Conservation (phyloP, 1,140 invertebrate genomes). For the Brachionus koreanus region DNA sequence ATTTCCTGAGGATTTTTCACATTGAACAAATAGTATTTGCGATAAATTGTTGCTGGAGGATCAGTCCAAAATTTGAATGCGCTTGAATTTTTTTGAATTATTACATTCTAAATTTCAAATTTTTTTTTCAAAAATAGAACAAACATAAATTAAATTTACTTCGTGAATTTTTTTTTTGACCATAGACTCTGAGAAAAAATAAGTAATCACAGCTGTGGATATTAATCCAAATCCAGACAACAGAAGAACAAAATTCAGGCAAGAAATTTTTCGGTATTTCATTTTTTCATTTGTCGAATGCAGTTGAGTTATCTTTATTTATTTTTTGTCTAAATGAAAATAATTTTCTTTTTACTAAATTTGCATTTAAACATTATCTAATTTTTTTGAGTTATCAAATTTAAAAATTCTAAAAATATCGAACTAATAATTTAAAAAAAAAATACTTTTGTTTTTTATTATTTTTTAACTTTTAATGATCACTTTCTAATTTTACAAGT, state of each 20-base stretch:
- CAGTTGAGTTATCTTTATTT: neutral
- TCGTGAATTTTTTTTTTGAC: neutral
- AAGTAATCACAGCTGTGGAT: neutral
- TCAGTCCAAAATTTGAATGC: conserved; percentile 6
- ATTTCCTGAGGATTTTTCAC: neutral
- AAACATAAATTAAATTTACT: neutral
- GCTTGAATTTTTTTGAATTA: neutral
- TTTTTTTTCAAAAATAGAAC: neutral
- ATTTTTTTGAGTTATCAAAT: neutral
- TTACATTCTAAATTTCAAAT: conserved; percentile 39
- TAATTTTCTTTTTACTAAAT: neutral
- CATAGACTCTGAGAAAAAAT: neutral
- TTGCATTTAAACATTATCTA: neutral
- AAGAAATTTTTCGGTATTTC: neutral
- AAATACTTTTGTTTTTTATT: neutral
- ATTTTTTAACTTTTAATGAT: too few species aligned
- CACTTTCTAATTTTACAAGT: neutral
- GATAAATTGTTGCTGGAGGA: conserved; percentile 10
- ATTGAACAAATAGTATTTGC: conserved; percentile 26
- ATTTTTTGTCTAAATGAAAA: neutral
- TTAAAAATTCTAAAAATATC: neutral
- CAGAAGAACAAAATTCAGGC: neutral
- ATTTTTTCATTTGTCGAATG: neutral
- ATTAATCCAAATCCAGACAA: neutral
- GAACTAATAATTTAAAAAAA: neutral